A percentile compares a stretch with the other conserved stretches of the same genome.
Conservation (phyloP, 2,888 invertebrate genomes). For the Tromatobia lineatoria region DNA sequence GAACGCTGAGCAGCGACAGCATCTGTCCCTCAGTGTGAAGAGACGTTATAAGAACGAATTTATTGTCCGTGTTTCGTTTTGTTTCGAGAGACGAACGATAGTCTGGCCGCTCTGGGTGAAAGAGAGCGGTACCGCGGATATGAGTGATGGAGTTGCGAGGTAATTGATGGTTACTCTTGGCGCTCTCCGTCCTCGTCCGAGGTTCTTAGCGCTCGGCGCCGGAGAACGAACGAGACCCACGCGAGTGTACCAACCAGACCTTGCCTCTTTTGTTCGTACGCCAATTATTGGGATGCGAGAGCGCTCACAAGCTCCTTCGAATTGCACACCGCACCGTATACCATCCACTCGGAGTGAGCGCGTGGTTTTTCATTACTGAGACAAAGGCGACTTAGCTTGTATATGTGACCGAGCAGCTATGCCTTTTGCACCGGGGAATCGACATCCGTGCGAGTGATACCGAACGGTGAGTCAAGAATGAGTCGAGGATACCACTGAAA, state of each 20-base stretch:
- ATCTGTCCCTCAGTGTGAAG: constrained; percentile 58
- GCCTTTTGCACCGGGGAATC: constrained; percentile 10
- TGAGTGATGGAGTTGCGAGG: constrained; percentile 67
- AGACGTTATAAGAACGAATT: constrained; percentile 32
- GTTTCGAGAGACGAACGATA: too few relatives aligned
- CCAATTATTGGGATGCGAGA: constrained; percentile 60
- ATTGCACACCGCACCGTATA: constrained; percentile 27
- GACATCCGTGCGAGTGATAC: constrained; percentile 34
- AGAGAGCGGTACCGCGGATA: constrained; percentile 53
- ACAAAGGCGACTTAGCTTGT: constrained; percentile 23
- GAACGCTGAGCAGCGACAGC: constrained; percentile 22
- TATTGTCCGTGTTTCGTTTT: too few relatives aligned
- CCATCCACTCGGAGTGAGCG: neutral
- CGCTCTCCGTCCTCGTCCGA: constrained; percentile 50
- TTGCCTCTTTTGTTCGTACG: constrained; percentile 60
- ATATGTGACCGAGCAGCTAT: constrained; percentile 14
- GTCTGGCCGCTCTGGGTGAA: constrained; percentile 38
- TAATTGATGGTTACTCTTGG: constrained; percentile 66
- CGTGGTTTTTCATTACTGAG: constrained; percentile 43
- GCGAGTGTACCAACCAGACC: constrained; percentile 9
- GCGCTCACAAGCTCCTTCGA: constrained; percentile 25
- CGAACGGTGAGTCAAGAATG: constrained; percentile 5
- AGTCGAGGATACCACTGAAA: neutral
- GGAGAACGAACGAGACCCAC: constrained; percentile 29
- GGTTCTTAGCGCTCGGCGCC: constrained; percentile 14